Conservation (phyloP, 92 coral and sea anemone genomes). For the Porites rus region DNA sequence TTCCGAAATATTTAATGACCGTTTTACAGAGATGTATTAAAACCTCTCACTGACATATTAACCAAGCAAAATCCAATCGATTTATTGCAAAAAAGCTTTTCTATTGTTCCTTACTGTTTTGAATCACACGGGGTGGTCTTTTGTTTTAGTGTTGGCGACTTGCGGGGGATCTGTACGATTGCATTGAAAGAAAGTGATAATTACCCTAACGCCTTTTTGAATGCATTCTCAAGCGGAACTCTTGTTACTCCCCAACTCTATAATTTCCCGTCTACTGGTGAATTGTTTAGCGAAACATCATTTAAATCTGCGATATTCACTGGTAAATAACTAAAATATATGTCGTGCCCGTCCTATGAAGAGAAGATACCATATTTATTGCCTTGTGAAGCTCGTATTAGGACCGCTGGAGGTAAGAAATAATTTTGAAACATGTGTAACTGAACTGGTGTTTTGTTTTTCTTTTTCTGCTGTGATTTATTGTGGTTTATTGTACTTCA, state of each 20-base stretch:
- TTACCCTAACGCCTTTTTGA: constrained; percentile 4
- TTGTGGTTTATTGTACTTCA: neutral
- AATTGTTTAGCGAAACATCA: neutral
- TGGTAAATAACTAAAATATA: no score
- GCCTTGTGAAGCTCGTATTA: neutral
- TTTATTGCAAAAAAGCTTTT: neutral
- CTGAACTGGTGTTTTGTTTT: neutral
- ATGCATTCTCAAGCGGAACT: constrained; percentile 45
- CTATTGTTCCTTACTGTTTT: neutral
- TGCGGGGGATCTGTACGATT: neutral
- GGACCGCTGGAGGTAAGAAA: neutral
- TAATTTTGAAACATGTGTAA: neutral
- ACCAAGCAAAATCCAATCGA: neutral
- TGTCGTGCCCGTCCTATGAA: neutral
- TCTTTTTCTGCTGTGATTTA: neutral
- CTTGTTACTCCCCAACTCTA: constrained; percentile 37
- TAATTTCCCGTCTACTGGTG: neutral
- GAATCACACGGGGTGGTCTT: neutral
- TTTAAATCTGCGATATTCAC: neutral
- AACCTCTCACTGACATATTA: neutral
- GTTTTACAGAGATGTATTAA: constrained; percentile 1
- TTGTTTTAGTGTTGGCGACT: constrained; percentile 10
- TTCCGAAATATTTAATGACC: constrained; percentile 7
- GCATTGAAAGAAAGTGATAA: constrained; percentile 8
- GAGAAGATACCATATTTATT: neutral